These are phyloP conservation scores for Bombus difficillimus DNA, from an alignment of 1,140 invertebrate genomes.

Conservation along the genomic window DNA sequence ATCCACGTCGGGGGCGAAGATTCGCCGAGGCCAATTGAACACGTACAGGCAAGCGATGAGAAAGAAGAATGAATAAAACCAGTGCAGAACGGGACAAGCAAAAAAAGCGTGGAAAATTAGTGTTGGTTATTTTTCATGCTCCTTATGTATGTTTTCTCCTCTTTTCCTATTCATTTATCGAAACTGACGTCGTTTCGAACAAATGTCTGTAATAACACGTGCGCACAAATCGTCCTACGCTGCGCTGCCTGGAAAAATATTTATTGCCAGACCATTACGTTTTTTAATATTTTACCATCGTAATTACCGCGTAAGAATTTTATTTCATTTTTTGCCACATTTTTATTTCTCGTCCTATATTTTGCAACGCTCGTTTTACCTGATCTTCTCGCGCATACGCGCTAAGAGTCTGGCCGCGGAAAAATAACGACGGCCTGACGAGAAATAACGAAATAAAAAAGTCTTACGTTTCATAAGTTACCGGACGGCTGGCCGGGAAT, in stretches of 20 bases:
- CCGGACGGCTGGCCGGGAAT: conserved; percentile 1
- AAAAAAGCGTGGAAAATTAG: not conserved
- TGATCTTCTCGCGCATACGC: not conserved
- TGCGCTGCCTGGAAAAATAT: not conserved
- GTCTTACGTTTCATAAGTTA: conserved; percentile 17
- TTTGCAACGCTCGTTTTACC: not conserved
- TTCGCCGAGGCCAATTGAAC: not conserved
- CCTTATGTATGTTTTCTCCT: not conserved
- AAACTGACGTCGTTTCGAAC: not conserved
- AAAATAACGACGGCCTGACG: not conserved
- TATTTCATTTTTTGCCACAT: not conserved
- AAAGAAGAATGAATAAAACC: not conserved
- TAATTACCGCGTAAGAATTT: not conserved
- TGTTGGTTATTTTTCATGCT: not conserved
- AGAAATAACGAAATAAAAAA: conserved; percentile 8
- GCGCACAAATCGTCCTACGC: too few relatives aligned
- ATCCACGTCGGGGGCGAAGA: not conserved
- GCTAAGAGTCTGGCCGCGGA: not conserved
- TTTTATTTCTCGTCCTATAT: not conserved
- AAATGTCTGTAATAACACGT: not conserved
- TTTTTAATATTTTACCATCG: conserved; percentile 12
- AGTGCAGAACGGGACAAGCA: too few relatives aligned
- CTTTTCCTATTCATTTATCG: not conserved
- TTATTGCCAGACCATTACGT: not conserved
- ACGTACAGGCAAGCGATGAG: not conserved